Percentiles rank a stretch among this genome's conserved stretches.
These are phyloP conservation scores for Aphidius ervi DNA, from an alignment of 1,140 invertebrate genomes.

Conservation along the genomic window DNA sequence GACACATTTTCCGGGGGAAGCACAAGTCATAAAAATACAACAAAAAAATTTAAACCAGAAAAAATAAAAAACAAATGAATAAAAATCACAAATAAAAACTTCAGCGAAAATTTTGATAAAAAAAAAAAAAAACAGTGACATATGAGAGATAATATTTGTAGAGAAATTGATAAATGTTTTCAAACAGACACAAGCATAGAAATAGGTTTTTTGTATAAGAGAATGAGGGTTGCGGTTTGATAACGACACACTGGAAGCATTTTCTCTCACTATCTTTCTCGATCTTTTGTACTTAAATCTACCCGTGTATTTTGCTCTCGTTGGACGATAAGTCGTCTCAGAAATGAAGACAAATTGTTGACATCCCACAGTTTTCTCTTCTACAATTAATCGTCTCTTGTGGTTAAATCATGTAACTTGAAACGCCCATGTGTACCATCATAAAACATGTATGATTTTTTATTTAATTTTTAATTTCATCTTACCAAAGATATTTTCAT, in stretches of 20 bases:
- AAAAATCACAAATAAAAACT: slow-evolving; percentile 15
- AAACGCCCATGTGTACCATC: not conserved
- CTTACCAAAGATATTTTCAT: too few relatives aligned
- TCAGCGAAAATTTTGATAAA: slow-evolving; percentile 4
- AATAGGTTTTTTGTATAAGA: not conserved
- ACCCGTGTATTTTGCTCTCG: slow-evolving; percentile 3
- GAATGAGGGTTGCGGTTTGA: slow-evolving; percentile 1
- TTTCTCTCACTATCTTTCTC: slow-evolving; percentile 18
- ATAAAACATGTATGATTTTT: too few relatives aligned
- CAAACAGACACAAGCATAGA: slow-evolving; percentile 23
- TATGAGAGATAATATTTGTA: slow-evolving; percentile 22
- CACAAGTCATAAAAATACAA: too few relatives aligned
- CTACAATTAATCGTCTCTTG: slow-evolving; percentile 38
- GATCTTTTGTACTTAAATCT: not conserved
- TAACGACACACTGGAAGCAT: not conserved
- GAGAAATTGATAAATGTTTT: slow-evolving; percentile 43
- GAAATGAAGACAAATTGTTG: slow-evolving; percentile 46
- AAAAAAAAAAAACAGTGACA: slow-evolving; percentile 13
- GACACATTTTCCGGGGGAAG: slow-evolving; percentile 5
- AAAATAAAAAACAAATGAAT: not conserved
- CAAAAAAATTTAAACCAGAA: not conserved
- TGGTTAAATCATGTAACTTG: slow-evolving; percentile 8
- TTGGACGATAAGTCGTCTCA: slow-evolving; percentile 36
- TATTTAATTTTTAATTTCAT: too few relatives aligned
- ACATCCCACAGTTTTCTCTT: slow-evolving; percentile 33